A percentile compares a stretch with the other conserved stretches of the same genome.
Conservation (phyloP, 1,140 invertebrate species). For the Hylaeus anthracinus region DNA sequence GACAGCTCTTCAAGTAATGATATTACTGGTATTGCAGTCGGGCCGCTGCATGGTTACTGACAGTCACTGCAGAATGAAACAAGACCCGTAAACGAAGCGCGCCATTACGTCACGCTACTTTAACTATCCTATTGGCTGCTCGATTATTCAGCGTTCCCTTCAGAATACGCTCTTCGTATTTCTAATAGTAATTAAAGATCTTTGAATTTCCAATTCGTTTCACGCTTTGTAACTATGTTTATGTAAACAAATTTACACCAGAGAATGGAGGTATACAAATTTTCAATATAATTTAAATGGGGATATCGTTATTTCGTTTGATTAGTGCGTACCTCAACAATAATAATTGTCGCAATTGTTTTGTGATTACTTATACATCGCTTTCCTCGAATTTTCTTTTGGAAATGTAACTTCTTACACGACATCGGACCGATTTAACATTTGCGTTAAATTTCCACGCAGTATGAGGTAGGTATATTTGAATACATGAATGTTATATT, state of each 20-base stretch:
- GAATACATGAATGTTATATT: no score
- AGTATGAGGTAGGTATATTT: no score
- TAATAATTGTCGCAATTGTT: not conserved
- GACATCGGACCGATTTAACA: no score
- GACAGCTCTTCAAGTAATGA: not conserved
- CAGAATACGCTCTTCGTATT: not conserved
- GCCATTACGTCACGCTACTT: constrained; percentile 2
- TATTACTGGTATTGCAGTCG: not conserved
- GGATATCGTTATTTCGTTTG: not conserved
- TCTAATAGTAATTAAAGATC: not conserved
- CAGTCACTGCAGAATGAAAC: not conserved
- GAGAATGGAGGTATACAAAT: not conserved
- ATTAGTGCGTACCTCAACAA: not conserved
- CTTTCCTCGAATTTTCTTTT: no score
- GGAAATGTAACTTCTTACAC: no score
- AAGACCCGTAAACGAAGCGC: not conserved
- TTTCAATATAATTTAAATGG: no score
- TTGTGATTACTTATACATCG: no score
- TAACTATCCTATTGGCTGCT: constrained; percentile 9
- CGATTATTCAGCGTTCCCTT: not conserved
- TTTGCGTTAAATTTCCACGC: no score
- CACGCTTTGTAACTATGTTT: not conserved
- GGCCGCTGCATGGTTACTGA: not conserved
- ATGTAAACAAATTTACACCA: not conserved
- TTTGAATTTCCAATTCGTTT: not conserved